phyloP scores from a whole-genome alignment of 2,888 invertebrate genomes.

The Chydorus sphaericus region DNA sequence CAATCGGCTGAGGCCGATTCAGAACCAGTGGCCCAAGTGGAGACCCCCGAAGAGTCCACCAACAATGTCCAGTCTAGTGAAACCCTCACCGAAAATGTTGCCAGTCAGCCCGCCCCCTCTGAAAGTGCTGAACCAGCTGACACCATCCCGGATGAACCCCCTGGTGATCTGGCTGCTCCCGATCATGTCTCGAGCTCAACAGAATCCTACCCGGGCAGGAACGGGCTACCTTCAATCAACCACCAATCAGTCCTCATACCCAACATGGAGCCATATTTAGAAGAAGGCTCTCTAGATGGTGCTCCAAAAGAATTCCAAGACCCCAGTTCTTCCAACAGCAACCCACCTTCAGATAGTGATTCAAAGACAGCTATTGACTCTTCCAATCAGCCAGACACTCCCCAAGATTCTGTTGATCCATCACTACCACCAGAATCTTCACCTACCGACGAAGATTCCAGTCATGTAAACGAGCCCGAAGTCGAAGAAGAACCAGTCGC shows the following conservation, averaged over 20 bases:
- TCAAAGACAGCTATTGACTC: no score
- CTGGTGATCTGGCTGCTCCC: not conserved
- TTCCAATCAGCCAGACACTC: not conserved
- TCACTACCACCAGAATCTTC: not conserved
- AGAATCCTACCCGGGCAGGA: not conserved
- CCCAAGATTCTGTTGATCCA: not conserved
- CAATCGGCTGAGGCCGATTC: not conserved
- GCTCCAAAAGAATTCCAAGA: slow-evolving; percentile 1
- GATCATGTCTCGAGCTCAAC: not conserved
- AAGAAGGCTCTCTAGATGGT: slow-evolving; percentile 1
- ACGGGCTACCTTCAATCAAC: not conserved
- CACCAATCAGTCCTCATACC: not conserved
- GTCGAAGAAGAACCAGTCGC: not conserved
- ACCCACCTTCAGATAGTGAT: not conserved
- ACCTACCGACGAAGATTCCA: not conserved
- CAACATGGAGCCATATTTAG: not conserved
- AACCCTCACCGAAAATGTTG: not conserved
- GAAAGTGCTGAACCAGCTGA: not conserved
- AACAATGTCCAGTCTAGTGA: not conserved
- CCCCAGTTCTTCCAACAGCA: not conserved
- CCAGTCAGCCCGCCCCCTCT: not conserved
- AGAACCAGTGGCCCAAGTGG: not conserved
- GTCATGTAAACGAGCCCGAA: not conserved
- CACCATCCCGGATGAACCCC: not conserved
- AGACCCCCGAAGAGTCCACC: not conserved